Evolutionary conservation across 2,113 vertebrate species (phyloP).

Genomic region (Falco punctatus): DNA sequence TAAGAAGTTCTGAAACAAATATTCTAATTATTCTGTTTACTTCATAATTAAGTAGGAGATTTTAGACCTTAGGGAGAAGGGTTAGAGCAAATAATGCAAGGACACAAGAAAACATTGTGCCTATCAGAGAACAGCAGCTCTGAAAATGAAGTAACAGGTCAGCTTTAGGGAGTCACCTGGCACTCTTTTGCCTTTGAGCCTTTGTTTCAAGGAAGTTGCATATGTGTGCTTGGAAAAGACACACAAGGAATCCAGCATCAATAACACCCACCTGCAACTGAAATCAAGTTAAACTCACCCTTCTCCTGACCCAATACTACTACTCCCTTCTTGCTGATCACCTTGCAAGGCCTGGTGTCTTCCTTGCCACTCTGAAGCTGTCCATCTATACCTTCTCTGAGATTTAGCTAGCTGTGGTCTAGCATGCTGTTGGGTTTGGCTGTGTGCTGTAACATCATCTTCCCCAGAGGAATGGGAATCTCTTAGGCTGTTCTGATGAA

Average conservation of each 20-base stretch:
- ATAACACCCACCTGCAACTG: fast-evolving
- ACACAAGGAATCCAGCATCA: not conserved
- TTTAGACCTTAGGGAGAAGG: not conserved
- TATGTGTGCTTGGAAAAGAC: fast-evolving
- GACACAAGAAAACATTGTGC: not conserved
- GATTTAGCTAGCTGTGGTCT: not conserved
- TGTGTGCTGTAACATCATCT: not conserved
- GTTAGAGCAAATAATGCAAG: not conserved
- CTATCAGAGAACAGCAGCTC: not conserved
- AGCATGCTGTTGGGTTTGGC: not conserved
- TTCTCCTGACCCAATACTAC: not conserved
- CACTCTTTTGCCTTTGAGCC: not conserved
- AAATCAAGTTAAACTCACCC: not conserved
- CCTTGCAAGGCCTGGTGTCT: not conserved
- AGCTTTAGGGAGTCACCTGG: fast-evolving
- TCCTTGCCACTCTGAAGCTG: not conserved
- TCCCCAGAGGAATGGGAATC: fast-evolving
- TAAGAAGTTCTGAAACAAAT: not conserved
- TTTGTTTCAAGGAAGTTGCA: not conserved
- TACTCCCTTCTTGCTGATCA: not conserved
- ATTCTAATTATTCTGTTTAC: not conserved
- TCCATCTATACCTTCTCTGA: not conserved
- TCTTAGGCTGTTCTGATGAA: not conserved
- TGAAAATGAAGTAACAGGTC: not conserved
- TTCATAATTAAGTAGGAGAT: not conserved